Conservation (phyloP, 2,888 invertebrate species). For the Tuta absoluta region DNA sequence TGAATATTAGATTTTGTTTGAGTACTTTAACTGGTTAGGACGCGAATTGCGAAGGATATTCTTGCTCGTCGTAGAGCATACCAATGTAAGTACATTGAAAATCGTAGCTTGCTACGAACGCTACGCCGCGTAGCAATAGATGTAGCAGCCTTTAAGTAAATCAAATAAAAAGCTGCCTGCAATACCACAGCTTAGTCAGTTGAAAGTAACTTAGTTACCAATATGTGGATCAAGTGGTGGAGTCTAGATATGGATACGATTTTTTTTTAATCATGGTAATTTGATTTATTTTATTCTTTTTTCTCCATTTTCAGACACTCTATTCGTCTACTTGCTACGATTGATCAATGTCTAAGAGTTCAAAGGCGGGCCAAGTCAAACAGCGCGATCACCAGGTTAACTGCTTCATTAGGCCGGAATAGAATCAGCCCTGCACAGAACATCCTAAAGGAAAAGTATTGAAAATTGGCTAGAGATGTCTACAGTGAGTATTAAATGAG, state of each 20-base stretch:
- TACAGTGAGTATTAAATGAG: too few relatives aligned
- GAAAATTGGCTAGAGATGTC: neutral
- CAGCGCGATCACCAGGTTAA: conserved; percentile 17
- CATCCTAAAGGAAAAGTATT: neutral
- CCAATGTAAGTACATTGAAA: neutral
- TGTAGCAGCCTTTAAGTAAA: too few relatives aligned
- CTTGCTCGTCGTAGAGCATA: neutral
- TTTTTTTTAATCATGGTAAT: too few relatives aligned
- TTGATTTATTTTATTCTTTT: too few relatives aligned
- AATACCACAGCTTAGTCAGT: too few relatives aligned
- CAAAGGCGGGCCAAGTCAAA: conserved; percentile 13
- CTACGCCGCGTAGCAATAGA: neutral
- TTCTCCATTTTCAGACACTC: too few relatives aligned
- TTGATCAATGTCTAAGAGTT: conserved; percentile 1
- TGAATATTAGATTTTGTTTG: neutral
- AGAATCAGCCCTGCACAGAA: conserved; percentile 11
- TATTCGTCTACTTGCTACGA: neutral
- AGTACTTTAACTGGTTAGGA: neutral
- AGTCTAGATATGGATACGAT: too few relatives aligned
- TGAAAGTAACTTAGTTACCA: too few relatives aligned
- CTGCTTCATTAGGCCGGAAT: conserved; percentile 15
- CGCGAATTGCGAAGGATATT: neutral
- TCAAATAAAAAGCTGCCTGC: too few relatives aligned
- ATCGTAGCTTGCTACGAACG: neutral
- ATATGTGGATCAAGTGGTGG: too few relatives aligned